These are phyloP conservation scores for Numenius arquata DNA, from an alignment of 2,113 vertebrate species.

Conservation along the genomic window DNA sequence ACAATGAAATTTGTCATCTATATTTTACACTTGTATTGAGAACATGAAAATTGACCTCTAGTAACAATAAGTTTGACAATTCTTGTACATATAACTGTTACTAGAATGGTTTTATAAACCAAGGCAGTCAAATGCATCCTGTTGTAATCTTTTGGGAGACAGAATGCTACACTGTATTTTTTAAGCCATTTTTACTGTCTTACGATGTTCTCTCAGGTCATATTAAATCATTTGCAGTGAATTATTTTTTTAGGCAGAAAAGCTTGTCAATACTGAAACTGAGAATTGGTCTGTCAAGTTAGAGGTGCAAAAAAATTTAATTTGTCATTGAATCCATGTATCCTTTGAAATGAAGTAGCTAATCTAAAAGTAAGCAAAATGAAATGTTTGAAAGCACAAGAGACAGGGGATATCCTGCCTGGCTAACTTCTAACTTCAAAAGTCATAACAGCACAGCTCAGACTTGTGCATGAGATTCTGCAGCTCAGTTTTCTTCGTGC, in stretches of 20 bases:
- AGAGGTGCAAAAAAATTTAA: neutral
- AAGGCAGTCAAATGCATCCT: slow-evolving; percentile 7
- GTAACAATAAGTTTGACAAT: slow-evolving; percentile 35
- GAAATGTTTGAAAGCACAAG: neutral
- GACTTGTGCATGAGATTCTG: neutral
- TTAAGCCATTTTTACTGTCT: slow-evolving; percentile 24
- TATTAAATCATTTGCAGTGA: neutral
- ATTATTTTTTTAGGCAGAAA: neutral
- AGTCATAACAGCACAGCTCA: neutral
- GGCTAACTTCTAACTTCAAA: neutral
- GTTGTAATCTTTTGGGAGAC: slow-evolving; percentile 41
- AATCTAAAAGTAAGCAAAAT: neutral
- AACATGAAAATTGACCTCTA: slow-evolving; percentile 10
- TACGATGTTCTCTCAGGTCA: neutral
- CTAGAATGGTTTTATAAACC: slow-evolving; percentile 37
- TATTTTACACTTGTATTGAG: slow-evolving; percentile 18
- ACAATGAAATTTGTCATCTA: slow-evolving; percentile 41
- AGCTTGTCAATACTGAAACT: neutral
- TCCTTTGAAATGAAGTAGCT: neutral
- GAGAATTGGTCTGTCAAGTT: neutral
- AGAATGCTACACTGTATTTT: neutral
- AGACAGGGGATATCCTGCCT: neutral
- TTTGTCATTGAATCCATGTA: neutral
- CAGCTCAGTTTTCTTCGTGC: neutral
- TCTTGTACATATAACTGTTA: neutral